Evolutionary conservation across 2,113 vertebrate species (phyloP).

Genomic region (Periophthalmodon schlosseri): DNA sequence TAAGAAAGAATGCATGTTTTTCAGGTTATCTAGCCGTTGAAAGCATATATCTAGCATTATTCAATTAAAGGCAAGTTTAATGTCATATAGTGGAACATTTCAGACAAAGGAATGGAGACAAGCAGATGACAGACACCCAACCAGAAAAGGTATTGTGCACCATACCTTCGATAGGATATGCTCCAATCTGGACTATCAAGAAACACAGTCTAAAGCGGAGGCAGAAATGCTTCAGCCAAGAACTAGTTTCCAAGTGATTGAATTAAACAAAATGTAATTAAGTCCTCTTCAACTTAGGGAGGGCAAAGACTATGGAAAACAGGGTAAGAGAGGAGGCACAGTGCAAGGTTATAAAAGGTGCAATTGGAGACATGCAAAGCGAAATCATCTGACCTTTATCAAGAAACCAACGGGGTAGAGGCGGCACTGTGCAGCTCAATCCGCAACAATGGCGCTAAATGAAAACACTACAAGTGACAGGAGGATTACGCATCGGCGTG

Average conservation of each 20-base stretch:
- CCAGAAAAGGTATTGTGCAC: too few relatives aligned
- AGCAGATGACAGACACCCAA: too few relatives aligned
- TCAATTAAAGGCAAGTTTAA: too few relatives aligned
- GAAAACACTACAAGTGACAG: not conserved
- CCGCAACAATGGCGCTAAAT: conserved; percentile 30
- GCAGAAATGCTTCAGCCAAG: not conserved
- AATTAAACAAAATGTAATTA: conserved; percentile 45
- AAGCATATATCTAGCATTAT: too few relatives aligned
- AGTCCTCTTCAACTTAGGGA: conserved; percentile 5
- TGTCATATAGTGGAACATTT: too few relatives aligned
- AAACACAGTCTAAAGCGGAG: not conserved
- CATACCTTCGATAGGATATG: not conserved
- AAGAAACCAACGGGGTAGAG: conserved; percentile 22
- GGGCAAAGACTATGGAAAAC: not conserved
- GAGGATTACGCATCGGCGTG: not conserved
- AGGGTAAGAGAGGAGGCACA: not conserved
- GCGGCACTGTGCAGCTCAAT: conserved; percentile 16
- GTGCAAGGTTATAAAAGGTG: not conserved
- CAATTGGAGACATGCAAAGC: not conserved
- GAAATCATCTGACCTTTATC: conserved; percentile 42
- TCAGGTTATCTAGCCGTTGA: too few relatives aligned
- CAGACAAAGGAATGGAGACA: too few relatives aligned
- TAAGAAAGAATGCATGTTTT: too few relatives aligned
- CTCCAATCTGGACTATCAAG: conserved; percentile 4
- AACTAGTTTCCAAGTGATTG: conserved; percentile 20